Percentiles rank a stretch among this genome's conserved stretches.
phyloP scores from a whole-genome alignment of 2,113 vertebrate species.

The Phrynosoma platyrhinos region DNA sequence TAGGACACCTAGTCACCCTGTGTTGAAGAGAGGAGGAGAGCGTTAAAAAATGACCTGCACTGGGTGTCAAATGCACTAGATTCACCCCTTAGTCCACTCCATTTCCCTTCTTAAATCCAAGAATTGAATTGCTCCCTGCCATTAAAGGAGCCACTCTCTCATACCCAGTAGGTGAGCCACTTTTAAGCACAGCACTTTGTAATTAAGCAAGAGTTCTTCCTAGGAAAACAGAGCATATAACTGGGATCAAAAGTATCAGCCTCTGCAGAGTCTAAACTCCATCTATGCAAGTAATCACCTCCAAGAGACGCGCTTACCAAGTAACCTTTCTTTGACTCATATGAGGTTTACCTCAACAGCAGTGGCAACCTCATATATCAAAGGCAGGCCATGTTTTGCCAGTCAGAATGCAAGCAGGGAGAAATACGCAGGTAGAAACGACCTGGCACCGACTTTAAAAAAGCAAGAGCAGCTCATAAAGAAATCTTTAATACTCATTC shows the following conservation, averaged over 20 bases:
- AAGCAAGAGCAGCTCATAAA: conserved; percentile 21
- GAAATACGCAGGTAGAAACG: background rate
- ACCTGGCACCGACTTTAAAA: background rate
- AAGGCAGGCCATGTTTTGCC: accelerated
- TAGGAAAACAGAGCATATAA: too few species aligned
- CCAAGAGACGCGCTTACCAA: background rate
- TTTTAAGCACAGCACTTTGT: background rate
- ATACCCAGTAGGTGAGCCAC: background rate
- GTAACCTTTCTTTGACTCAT: conserved; percentile 7
- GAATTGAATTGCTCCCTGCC: background rate
- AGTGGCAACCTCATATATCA: conserved; percentile 12
- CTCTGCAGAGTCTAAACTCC: too few species aligned
- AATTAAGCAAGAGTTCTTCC: background rate
- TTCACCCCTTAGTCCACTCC: background rate
- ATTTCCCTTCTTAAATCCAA: too few species aligned
- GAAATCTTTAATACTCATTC: background rate
- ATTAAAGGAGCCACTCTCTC: background rate
- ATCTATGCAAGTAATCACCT: too few species aligned
- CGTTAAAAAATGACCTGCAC: too few species aligned
- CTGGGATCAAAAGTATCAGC: too few species aligned
- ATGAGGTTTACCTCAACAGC: background rate
- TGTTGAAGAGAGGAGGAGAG: too few species aligned
- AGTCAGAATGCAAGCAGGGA: accelerated
- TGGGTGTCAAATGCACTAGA: too few species aligned
- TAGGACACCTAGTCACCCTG: too few species aligned